A percentile compares a stretch with the other conserved stretches of the same genome.
phyloP scores from a whole-genome alignment of 2,888 invertebrate species.

The Seira ritae region DNA sequence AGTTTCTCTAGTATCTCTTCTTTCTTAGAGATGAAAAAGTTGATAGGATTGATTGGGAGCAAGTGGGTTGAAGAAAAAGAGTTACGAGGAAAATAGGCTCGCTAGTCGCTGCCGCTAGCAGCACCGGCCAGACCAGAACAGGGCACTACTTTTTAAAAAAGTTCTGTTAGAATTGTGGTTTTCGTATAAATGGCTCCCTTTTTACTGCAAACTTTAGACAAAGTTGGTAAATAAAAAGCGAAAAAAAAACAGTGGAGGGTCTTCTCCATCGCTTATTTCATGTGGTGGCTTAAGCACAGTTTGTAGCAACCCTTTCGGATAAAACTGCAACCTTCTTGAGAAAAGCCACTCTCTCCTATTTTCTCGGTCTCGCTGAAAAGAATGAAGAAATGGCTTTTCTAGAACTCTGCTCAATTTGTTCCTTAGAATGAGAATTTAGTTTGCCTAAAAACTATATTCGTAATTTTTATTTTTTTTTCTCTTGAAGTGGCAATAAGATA shows the following conservation, averaged over 20 bases:
- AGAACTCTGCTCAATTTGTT: slow-evolving; percentile 5
- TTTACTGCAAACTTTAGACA: slow-evolving; percentile 17
- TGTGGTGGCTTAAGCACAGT: not conserved
- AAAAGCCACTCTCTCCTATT: not conserved
- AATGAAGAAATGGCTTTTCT: not conserved
- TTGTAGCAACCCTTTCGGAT: not conserved
- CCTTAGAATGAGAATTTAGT: not conserved
- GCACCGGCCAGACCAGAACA: too few species aligned
- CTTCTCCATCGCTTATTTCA: not conserved
- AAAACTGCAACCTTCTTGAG: not conserved
- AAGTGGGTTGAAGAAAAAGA: slow-evolving; percentile 9
- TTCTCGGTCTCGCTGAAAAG: too few species aligned
- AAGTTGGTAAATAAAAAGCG: slow-evolving; percentile 18
- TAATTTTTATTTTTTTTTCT: slow-evolving; percentile 24
- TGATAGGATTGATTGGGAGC: slow-evolving; percentile 19
- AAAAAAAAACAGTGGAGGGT: slow-evolving; percentile 7
- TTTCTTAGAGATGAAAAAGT: slow-evolving; percentile 15
- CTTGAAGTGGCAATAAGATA: slow-evolving; percentile 33
- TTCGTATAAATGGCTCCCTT: slow-evolving; percentile 14
- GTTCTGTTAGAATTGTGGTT: slow-evolving; percentile 16
- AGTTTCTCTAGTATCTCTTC: not conserved
- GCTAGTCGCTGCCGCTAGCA: not conserved
- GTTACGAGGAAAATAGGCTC: slow-evolving; percentile 2
- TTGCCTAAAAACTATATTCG: not conserved
- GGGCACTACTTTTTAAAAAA: slow-evolving; percentile 12